A percentile compares a stretch with the other conserved stretches of the same genome.
These are phyloP conservation scores for Perodicticus potto DNA, from an alignment of 2,797 vertebrate genomes.

Conservation along the genomic window DNA sequence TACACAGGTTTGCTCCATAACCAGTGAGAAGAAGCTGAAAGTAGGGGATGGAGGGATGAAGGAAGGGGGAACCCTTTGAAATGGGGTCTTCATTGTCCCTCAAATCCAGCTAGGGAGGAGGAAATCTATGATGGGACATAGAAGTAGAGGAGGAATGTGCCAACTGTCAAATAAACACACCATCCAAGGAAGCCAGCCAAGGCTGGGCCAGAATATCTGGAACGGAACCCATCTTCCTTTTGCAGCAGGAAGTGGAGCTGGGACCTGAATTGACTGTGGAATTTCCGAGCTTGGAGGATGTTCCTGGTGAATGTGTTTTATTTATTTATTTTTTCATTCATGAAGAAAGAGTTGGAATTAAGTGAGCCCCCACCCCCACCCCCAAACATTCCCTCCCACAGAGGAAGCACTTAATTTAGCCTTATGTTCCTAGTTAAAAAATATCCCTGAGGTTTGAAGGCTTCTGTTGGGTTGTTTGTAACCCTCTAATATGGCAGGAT, in stretches of 20 bases:
- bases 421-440: slow-evolving; percentile 66
- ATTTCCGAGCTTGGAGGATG: slow-evolving; percentile 82
- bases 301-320: slow-evolving; percentile 71
- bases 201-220: slow-evolving; percentile 78
- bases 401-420: slow-evolving; percentile 84
- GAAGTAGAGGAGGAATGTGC: slow-evolving; percentile 61
- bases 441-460: slow-evolving; percentile 64
- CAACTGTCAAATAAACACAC: slow-evolving; percentile 71
- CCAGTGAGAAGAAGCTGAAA: background rate
- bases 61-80: background rate
- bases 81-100: background rate
- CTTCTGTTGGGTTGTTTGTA: slow-evolving; percentile 60
- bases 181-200: slow-evolving; percentile 75
- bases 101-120: background rate
- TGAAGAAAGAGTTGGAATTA: slow-evolving; percentile 69
- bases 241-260: slow-evolving; percentile 77
- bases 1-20: background rate
- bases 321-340: slow-evolving; percentile 84
- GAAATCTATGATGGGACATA: background rate
- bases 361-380: background rate
- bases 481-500: slow-evolving; percentile 58
- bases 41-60: background rate
- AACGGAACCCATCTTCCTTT: slow-evolving; percentile 77
- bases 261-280: slow-evolving; percentile 73
- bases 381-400: slow-evolving; percentile 74